A percentile compares a stretch with the other conserved stretches of the same genome.
phyloP scores from a whole-genome alignment of 2,113 vertebrate genomes.

The Calidris pugnax region DNA sequence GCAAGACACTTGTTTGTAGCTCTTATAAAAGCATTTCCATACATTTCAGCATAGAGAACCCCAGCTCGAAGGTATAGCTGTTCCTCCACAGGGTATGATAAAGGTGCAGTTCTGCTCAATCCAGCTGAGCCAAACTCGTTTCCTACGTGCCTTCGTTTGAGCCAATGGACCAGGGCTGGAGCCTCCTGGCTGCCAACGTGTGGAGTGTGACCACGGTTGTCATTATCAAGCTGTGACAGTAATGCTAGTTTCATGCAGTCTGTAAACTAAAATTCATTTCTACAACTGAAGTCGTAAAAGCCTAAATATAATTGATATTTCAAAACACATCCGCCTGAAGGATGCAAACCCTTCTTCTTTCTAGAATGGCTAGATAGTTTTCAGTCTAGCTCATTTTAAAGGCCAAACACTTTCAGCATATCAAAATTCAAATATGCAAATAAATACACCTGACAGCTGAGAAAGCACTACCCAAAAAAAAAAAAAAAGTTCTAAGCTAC shows the following conservation, averaged over 20 bases:
- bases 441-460: background rate
- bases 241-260: background rate
- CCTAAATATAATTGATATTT: background rate
- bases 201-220: fast-evolving
- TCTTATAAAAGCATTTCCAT: background rate
- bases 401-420: background rate
- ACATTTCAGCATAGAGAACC: background rate
- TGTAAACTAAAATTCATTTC: background rate
- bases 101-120: background rate
- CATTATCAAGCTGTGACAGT: background rate
- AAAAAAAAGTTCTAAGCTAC: background rate
- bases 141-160: fast-evolving
- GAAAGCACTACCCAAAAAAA: background rate
- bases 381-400: background rate
- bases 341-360: background rate
- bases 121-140: background rate
- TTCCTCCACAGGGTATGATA: background rate
- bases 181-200: background rate
- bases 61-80: background rate
- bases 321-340: background rate
- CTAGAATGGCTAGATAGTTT: background rate
- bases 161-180: background rate
- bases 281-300: background rate
- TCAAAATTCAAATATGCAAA: background rate
- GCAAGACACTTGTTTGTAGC: background rate